phyloP scores from a whole-genome alignment of 1,140 invertebrate genomes.

The Ectropis grisescens region DNA sequence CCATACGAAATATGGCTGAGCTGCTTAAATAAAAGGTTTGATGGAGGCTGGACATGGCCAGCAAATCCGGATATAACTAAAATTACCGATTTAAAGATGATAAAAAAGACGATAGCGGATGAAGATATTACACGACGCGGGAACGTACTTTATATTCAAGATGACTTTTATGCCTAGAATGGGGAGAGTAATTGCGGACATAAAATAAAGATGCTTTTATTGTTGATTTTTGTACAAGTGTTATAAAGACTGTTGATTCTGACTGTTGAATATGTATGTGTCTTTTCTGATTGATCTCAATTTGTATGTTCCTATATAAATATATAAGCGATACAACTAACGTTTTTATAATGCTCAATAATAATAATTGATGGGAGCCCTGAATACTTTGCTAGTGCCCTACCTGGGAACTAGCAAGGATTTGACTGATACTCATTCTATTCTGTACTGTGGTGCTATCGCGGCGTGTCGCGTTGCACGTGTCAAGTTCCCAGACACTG shows the following conservation, averaged over 20 bases:
- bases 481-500: too few species aligned
- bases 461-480: too few species aligned
- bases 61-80: constrained; percentile 1
- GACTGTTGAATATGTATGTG: constrained; percentile 1
- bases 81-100: constrained; percentile 1
- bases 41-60: constrained; percentile 1
- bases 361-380: too few species aligned
- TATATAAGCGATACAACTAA: background rate
- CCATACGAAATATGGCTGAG: constrained; percentile 1
- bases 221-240: background rate
- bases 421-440: too few species aligned
- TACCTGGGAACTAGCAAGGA: too few species aligned
- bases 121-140: background rate
- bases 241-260: background rate
- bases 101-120: constrained; percentile 1
- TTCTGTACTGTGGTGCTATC: too few species aligned
- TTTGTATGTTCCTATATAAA: constrained; percentile 1
- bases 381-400: too few species aligned
- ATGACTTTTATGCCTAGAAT: constrained; percentile 1
- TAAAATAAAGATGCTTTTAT: background rate
- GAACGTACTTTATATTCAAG: constrained; percentile 1
- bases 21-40: constrained; percentile 1
- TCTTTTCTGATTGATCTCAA: constrained; percentile 1
- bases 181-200: constrained; percentile 1
- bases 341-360: background rate